Conservation (phyloP, 2,888 invertebrate species). For the Brachyptera putata region DNA sequence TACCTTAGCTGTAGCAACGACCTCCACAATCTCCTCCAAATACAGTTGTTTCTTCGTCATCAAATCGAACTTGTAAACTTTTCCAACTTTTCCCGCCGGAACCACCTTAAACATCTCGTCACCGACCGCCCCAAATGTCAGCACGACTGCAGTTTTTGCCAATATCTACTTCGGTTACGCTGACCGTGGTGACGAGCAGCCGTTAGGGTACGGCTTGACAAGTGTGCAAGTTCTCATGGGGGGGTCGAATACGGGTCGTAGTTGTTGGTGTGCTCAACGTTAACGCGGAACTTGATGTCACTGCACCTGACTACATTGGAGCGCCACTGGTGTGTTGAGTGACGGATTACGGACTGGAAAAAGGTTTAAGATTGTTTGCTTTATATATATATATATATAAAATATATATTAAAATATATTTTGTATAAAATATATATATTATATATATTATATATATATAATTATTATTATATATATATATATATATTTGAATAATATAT, state of each 20-base stretch:
- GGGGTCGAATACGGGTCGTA: slow-evolving; percentile 45
- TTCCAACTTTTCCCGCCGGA: neutral
- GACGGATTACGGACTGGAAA: slow-evolving; percentile 41
- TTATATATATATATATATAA: no score
- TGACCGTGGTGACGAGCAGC: slow-evolving; percentile 46
- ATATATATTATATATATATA: no score
- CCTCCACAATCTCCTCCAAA: neutral
- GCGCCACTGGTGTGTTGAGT: slow-evolving; percentile 38
- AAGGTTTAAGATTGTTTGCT: no score
- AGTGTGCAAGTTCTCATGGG: slow-evolving; percentile 42
- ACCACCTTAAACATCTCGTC: neutral
- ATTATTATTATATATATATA: no score
- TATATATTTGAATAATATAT: no score
- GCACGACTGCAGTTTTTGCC: slow-evolving; percentile 44
- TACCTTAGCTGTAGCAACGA: neutral
- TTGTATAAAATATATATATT: no score
- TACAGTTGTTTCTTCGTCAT: neutral
- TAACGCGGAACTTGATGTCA: slow-evolving; percentile 5
- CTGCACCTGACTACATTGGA: neutral
- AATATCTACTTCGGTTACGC: slow-evolving; percentile 52
- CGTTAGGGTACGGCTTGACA: slow-evolving; percentile 50
- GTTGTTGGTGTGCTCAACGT: slow-evolving; percentile 51
- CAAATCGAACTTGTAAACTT: neutral
- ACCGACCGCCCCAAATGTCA: slow-evolving; percentile 25
- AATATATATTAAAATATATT: no score